Evolutionary conservation across 2,113 vertebrate genomes (phyloP).

Genomic region (Podilymbus podiceps): DNA sequence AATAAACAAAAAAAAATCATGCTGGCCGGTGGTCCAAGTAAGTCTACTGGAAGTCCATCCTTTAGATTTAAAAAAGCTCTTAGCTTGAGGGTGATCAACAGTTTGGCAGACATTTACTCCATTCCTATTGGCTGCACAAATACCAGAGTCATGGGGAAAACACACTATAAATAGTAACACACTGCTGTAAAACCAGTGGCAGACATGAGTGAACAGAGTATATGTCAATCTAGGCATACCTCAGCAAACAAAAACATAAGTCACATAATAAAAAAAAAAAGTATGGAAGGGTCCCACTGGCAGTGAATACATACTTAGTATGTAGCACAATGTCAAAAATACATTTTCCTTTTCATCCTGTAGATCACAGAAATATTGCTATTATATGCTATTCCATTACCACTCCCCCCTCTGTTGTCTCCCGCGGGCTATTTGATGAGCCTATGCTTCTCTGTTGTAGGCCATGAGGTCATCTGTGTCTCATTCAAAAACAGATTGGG

Average conservation of each 20-base stretch:
- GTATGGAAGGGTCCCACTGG: background rate
- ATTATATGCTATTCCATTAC: background rate
- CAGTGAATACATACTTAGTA: background rate
- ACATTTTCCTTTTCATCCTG: background rate
- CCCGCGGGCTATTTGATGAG: background rate
- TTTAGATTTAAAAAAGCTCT: background rate
- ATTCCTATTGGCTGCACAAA: background rate
- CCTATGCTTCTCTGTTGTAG: background rate
- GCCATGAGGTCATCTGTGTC: background rate
- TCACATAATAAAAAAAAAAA: background rate
- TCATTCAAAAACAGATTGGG: background rate
- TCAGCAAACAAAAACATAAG: background rate
- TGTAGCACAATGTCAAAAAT: background rate
- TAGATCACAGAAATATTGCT: background rate
- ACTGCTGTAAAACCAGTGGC: background rate
- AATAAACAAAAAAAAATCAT: background rate
- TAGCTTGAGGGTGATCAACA: background rate
- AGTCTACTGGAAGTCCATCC: background rate
- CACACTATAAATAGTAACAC: background rate
- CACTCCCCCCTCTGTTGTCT: background rate
- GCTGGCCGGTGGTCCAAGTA: background rate
- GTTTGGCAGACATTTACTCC: background rate
- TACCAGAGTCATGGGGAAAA: background rate
- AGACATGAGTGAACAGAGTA: background rate
- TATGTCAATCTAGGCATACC: background rate